Evolutionary conservation across 2,888 invertebrate species (phyloP).

Genomic region (Mechanitis messenoides): DNA sequence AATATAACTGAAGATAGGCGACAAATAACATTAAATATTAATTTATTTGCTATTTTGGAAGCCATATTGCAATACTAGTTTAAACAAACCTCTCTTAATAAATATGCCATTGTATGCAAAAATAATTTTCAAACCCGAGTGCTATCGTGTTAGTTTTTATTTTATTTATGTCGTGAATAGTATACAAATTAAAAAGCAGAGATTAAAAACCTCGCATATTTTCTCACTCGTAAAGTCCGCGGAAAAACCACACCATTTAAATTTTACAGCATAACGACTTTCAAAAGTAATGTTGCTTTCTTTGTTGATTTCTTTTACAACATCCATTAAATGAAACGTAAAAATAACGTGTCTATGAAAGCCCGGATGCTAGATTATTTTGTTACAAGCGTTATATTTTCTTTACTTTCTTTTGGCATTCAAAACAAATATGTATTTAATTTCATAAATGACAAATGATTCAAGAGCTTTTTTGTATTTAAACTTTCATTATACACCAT

Average conservation of each 20-base stretch:
- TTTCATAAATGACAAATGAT: too few relatives aligned
- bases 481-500: too few relatives aligned
- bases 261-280: slow-evolving; percentile 25
- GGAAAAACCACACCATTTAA: slow-evolving; percentile 30
- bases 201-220: slow-evolving; percentile 20
- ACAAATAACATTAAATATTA: too few relatives aligned
- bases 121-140: too few relatives aligned
- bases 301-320: slow-evolving; percentile 29
- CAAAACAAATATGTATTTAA: too few relatives aligned
- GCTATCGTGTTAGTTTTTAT: too few relatives aligned
- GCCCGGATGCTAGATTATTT: not conserved
- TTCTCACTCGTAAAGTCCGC: slow-evolving; percentile 22
- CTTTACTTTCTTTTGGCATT: not conserved
- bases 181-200: not conserved
- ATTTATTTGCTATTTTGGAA: too few relatives aligned
- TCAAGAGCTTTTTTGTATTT: too few relatives aligned
- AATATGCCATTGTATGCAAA: too few relatives aligned
- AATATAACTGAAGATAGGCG: too few relatives aligned
- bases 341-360: slow-evolving; percentile 11
- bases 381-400: not conserved
- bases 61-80: too few relatives aligned
- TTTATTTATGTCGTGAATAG: not conserved
- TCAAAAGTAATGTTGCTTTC: slow-evolving; percentile 23
- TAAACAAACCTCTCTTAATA: too few relatives aligned
- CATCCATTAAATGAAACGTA: slow-evolving; percentile 21